Evolutionary conservation across 2,797 vertebrate genomes (phyloP).

Genomic region (Alcedo atthis): DNA sequence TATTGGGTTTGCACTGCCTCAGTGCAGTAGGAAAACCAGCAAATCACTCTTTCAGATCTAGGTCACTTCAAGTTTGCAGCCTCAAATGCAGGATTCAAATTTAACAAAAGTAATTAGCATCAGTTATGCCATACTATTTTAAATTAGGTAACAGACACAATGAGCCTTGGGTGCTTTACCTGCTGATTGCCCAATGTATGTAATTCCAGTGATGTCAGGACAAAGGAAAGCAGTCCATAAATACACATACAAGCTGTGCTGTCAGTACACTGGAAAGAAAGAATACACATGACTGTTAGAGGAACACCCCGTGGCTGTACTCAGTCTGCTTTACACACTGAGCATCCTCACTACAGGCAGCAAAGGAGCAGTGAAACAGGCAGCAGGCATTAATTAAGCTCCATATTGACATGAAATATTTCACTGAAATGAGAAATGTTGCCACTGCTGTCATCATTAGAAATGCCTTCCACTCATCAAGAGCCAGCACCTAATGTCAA

Average conservation of each 20-base stretch:
- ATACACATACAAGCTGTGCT: constrained; percentile 96
- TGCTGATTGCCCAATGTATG: constrained; percentile 91
- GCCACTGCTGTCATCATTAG: neutral
- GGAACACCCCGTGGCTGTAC: neutral
- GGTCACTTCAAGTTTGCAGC: neutral
- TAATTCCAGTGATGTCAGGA: constrained; percentile 92
- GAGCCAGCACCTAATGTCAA: neutral
- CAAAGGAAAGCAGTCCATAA: constrained; percentile 95
- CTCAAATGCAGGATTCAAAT: neutral
- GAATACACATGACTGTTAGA: neutral
- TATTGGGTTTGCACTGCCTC: neutral
- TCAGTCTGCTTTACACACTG: neutral
- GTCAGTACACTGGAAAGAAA: constrained; percentile 86
- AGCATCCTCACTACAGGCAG: neutral
- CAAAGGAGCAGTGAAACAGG: neutral
- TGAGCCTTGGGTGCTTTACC: constrained; percentile 71
- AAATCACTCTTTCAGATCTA: neutral
- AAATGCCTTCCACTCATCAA: neutral
- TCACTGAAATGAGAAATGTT: neutral
- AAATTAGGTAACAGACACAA: neutral
- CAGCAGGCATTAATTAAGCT: neutral
- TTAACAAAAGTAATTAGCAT: neutral
- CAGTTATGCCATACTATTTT: neutral
- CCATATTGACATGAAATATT: neutral
- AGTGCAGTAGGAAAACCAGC: neutral